Evolutionary conservation across 2,113 vertebrate species (phyloP), one percentile per base, ranked within the genome.

Genomic region (Stomatorhinus ivindoensis): DNA sequence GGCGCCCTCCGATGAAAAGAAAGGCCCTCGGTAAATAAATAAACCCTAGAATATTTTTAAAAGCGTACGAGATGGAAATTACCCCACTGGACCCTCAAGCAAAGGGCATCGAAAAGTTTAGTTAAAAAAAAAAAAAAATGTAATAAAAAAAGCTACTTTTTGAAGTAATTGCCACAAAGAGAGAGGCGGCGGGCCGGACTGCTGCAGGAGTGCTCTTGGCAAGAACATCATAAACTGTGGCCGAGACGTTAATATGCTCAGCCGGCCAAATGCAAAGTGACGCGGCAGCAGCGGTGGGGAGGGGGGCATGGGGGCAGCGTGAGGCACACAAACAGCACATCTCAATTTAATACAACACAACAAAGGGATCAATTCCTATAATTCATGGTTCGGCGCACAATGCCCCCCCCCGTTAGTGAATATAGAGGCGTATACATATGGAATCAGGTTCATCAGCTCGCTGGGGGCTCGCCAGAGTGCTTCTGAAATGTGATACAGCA

Each of bases 201-300:
- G 96, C 96, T 97, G 93, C 94, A 96, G 96, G 96, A 97, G 90
- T 24, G 96, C 96, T 97, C 95, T 96, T 97, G 96, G 96, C 96
- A 96, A 97, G 95, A 97, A 97, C 95, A 96, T 97, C 96, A 96
- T 92, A 96, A 94, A 94, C 96, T 91, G 93, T 92, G 95, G n/a
- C 95, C 93, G 93, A 96, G 96, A 96, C 95, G 96, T 97, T 96
- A 97, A 97, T 96, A 96, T 96, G 94, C 94, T 96, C 95, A 93
- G 95, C 94, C 93, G 95, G 95, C 94, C 95, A 97, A 97, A 97
- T 96, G 95, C 93, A 96, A 97, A 96, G 95, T 96, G 96, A 97
- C 96, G 95, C 50, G n/a, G n/a, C 0, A 8, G 61, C 58, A 53
- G 51, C 19, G 61, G 9, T 1, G n/a, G n/a, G n/a, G 21, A 93